phyloP scores from a whole-genome alignment of 2,888 invertebrate genomes.

The Steinernema carpocapsae region DNA sequence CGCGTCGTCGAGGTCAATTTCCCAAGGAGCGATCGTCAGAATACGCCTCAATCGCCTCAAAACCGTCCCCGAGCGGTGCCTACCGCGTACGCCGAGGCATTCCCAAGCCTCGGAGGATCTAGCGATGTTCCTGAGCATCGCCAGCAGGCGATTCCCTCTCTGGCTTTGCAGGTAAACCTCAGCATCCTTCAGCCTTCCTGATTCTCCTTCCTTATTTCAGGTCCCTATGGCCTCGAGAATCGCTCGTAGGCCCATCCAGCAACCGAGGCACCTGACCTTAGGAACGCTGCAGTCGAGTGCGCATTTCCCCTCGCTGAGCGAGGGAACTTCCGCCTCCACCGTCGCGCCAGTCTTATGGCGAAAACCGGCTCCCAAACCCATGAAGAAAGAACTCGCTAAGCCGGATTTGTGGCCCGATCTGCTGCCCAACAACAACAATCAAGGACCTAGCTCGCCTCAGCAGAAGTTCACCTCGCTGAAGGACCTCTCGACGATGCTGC shows the following conservation, averaged over 20 bases:
- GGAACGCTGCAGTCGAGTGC: not conserved
- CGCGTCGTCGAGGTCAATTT: not conserved
- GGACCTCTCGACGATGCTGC: not conserved
- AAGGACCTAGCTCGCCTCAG: not conserved
- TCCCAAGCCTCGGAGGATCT: too few relatives aligned
- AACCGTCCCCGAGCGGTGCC: too few relatives aligned
- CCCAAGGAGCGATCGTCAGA: not conserved
- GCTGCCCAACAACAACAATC: not conserved
- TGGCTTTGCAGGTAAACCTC: too few relatives aligned
- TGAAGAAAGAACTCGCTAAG: constrained; percentile 11
- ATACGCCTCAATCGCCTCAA: not conserved
- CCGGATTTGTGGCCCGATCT: constrained; percentile 21
- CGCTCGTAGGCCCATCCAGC: too few relatives aligned
- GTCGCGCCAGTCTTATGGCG: not conserved
- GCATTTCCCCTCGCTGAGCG: not conserved
- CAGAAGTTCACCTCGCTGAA: not conserved
- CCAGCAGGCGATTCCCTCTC: too few relatives aligned
- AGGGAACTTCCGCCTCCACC: not conserved
- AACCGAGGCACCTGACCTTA: not conserved
- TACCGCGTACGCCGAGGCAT: not conserved
- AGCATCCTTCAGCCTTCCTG: too few relatives aligned
- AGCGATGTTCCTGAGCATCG: too few relatives aligned
- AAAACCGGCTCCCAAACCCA: not conserved
- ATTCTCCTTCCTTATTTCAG: too few relatives aligned
- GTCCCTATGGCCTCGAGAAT: too few relatives aligned